Evolutionary conservation across 2,888 invertebrate genomes (phyloP).

Genomic region (Caenorhabditis sp.): DNA sequence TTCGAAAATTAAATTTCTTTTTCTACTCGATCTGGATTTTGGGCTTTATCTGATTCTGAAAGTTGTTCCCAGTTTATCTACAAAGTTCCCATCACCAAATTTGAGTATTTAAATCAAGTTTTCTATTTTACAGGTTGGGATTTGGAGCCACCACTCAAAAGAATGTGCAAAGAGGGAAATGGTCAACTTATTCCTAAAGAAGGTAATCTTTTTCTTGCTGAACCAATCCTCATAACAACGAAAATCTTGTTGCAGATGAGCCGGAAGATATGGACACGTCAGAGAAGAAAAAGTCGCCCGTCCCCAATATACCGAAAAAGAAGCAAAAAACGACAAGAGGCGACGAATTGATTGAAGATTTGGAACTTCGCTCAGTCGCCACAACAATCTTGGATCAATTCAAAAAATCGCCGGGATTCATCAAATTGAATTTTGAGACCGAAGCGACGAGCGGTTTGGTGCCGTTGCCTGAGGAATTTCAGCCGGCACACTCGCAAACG

Average conservation of each 20-base stretch:
- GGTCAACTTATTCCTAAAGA: not conserved
- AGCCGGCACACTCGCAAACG: not conserved
- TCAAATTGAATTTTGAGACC: constrained; percentile 8
- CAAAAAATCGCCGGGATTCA: constrained; percentile 17
- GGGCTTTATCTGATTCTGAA: too few relatives aligned
- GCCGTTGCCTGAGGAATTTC: constrained; percentile 5
- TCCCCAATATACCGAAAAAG: constrained; percentile 11
- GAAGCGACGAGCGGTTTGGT: constrained; percentile 3
- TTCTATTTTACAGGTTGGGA: not conserved
- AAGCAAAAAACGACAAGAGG: constrained; percentile 16
- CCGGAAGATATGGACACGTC: not conserved
- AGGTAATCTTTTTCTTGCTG: not conserved
- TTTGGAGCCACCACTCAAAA: not conserved
- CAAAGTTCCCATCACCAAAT: too few relatives aligned
- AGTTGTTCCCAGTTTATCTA: too few relatives aligned
- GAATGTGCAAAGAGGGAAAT: not conserved
- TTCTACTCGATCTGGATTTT: too few relatives aligned
- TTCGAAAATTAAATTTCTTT: too few relatives aligned
- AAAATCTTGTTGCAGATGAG: not conserved
- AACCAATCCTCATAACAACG: too few relatives aligned
- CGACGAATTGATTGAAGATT: constrained; percentile 18
- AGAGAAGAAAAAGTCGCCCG: not conserved
- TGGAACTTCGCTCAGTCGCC: constrained; percentile 9
- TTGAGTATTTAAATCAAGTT: too few relatives aligned
- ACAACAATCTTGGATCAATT: constrained; percentile 21